Base-by-base conservation (phyloP, 2,888 invertebrate genomes). In the Chironomus riparius region DNA sequence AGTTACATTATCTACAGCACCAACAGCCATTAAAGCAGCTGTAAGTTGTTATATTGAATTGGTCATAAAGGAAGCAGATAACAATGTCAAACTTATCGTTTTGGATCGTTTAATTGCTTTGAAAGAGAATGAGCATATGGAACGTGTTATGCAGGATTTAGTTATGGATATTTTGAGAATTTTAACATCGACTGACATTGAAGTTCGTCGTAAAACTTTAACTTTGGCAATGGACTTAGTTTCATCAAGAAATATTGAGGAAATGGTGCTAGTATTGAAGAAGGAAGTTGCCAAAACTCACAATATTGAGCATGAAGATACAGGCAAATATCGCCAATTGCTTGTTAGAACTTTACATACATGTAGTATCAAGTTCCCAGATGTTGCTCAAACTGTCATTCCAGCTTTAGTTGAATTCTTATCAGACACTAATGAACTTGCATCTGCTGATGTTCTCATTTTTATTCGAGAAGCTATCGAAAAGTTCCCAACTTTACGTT, bases 51-150 rank as follows among this genome's bases (percentile, higher is more conserved):
- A 99, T 85, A 98, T 99, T 81, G 99, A 99, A 82, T 86, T 99
- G 79, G 96, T 99, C 78, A 93, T 98, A n/a, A 99, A 98, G 84
- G 99, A 99, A 84, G 97, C 97, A 84, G 99, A 99, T 85, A 99
- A 99, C 86, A 99, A 99, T 86, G 98, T 99, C 15, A 99, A 99
- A 86, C 87, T 99, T 77, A 99, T 99, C 80, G 98, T 99, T 7
- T 86, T 99, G 80, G 98, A 97, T 81, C 90, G 98, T 21, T 86
- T 99, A 78, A 91, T 95, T 79, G 93, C 93, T 2, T 88, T 99
- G 83, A 91, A 92, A 78, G 94, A 92, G 78, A 89, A 91, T 80
- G 91, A 93, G 21, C 88, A 89, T 72, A 93, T 93, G 83, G 96
- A 95, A 81, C 90, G 94, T 78, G 94, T 95, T 18, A 88, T 95